Conservation (phyloP, 64 coral and sea anemone species). For the Actinia equina region DNA sequence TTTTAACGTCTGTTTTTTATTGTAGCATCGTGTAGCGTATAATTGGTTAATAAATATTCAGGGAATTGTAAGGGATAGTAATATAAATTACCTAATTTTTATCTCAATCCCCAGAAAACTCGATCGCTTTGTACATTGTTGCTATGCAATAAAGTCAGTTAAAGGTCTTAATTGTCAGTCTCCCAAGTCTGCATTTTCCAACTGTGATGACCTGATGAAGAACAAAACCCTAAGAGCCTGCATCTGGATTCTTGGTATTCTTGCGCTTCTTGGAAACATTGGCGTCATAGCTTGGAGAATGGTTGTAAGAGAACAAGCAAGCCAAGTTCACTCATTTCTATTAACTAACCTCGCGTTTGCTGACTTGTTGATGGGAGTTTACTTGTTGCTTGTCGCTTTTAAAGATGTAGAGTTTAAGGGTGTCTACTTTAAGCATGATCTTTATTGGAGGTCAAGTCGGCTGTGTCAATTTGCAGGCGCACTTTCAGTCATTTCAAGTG, state of each 20-base stretch:
- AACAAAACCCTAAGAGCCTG: conserved; percentile 22
- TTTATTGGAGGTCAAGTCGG: conserved; percentile 16
- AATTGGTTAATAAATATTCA: too few relatives aligned
- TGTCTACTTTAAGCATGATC: conserved; percentile 49
- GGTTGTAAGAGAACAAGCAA: neutral
- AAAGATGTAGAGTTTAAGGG: conserved; percentile 39
- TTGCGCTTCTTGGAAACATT: conserved; percentile 26
- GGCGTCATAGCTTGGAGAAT: neutral
- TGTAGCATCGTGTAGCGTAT: too few relatives aligned
- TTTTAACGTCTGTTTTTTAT: too few relatives aligned
- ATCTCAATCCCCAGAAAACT: conserved; percentile 24
- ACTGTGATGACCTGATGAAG: conserved; percentile 54
- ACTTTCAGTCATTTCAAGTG: conserved; percentile 43
- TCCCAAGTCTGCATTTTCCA: conserved; percentile 29
- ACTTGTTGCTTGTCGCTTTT: conserved; percentile 29
- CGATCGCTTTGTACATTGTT: conserved; percentile 39
- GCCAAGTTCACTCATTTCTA: conserved; percentile 34
- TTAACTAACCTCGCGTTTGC: conserved; percentile 41
- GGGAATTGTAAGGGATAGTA: too few relatives aligned
- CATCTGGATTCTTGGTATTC: conserved; percentile 48
- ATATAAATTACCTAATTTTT: neutral
- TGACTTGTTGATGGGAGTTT: conserved; percentile 45
- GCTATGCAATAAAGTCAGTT: conserved; percentile 38
- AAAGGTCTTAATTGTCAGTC: conserved; percentile 31
- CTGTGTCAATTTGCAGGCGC: conserved; percentile 34